Base-by-base conservation (phyloP, 2,888 invertebrate species). In the Choristoneura rosaceana region DNA sequence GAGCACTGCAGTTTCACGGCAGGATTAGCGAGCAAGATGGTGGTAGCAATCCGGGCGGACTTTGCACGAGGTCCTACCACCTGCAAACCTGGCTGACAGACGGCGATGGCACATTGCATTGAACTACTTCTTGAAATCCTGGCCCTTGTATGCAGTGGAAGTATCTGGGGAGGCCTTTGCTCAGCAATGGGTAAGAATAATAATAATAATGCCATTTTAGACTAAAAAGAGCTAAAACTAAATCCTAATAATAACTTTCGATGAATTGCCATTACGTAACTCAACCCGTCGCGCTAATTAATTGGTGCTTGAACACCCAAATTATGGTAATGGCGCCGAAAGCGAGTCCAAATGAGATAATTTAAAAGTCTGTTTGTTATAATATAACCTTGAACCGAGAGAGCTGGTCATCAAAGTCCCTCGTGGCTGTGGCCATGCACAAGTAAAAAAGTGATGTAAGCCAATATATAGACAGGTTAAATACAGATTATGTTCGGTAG, bases 311-410 rank as follows among this genome's bases (percentile, higher is more conserved):
- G 65, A 58, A 25, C 47, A 15, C 47, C 47, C 47, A 63, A 63
- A 71, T 47, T 63, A 71, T 68, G 55, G 10, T 38, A 67, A 67
- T 3, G 38, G 45, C 17, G 7, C 17, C 12, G 55, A 68, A 25
- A 62, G 38, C 45, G 59, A 47, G 38, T 17, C 50, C 55, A 33
- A 63, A 41, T 38, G 34, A 62, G 62, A 62, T 71, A 47, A 62
- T 68, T 67, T 71, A 41, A 68, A 50, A 12, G 55, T 47, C 25
- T 58, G 62, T 68, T 71, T 47, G 68, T 71, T 68, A 15, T 47
- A 63, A 71, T 63, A 0, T 15, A 67, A 15, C 71, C 71, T 62
- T 71, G 71, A 71, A 71, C 71, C 34, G 52, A n/a, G 55, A 47
- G 1, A 14, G 25, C 50, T 17, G 67, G 41, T 7, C 71, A 71